These are phyloP conservation scores for Atlantisia rogersi DNA, from an alignment of 2,113 vertebrate genomes.

Conservation along the genomic window DNA sequence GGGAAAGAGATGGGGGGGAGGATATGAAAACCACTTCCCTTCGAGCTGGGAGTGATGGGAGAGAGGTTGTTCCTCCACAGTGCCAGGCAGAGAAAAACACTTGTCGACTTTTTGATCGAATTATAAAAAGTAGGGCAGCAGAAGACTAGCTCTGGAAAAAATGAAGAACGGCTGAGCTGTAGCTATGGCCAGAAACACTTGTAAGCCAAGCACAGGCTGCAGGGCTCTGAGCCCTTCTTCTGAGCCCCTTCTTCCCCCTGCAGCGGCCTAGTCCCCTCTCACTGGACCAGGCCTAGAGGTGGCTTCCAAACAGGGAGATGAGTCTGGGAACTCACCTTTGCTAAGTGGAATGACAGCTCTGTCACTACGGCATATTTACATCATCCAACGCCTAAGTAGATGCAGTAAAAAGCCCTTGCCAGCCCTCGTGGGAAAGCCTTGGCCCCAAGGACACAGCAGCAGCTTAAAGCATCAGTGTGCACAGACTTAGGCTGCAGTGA, in stretches of 20 bases:
- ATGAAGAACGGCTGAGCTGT: neutral
- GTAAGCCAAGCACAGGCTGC: neutral
- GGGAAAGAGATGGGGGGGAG: neutral
- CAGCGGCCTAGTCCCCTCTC: neutral
- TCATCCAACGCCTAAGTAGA: neutral
- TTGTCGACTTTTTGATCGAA: neutral
- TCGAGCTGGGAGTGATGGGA: neutral
- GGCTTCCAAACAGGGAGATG: neutral
- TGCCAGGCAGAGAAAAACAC: neutral
- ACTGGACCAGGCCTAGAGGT: neutral
- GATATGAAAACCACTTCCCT: neutral
- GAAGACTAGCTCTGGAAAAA: neutral
- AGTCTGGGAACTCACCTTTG: neutral
- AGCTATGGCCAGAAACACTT: neutral
- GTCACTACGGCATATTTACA: neutral
- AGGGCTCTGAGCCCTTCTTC: neutral
- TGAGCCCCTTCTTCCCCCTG: neutral
- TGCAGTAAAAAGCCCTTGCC: neutral
- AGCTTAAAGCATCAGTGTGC: neutral
- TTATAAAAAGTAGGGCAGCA: slow-evolving; percentile 12
- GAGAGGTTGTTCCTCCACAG: neutral
- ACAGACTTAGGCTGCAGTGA: neutral
- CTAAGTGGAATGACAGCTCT: neutral
- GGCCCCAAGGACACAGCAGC: neutral
- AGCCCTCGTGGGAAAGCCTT: neutral